Evolutionary conservation across 2,888 invertebrate genomes (phyloP), one percentile per base, ranked within the genome.

Genomic region (Ormia ochracea): DNA sequence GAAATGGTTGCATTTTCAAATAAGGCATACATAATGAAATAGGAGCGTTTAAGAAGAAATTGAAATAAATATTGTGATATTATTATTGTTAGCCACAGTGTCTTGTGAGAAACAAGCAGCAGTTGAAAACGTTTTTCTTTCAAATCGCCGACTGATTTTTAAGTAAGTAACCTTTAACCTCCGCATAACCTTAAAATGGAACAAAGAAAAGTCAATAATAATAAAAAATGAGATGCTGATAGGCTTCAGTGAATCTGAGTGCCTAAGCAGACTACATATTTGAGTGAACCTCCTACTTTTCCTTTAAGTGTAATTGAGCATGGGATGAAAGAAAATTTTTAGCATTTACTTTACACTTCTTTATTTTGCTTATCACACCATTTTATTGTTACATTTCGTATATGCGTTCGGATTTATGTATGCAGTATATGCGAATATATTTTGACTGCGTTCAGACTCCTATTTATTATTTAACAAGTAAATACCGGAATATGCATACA

Each of bases 101-200:
- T 33, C 14, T 7, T 21, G 54, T 31, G n/a, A 43, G 9, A 43
- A 23, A 52, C 21, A 7, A 31, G 10, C 17, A 28, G 4, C 28
- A 50, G 17, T 38, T 50, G 28, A 17, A 54, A 41, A 41, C 21
- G 23, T 9, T 52, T 36, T 23, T 17, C 31, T 4, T 45, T n/a
- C n/a, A n/a, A 48, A 19, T 31, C 33, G 3, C 21, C 17, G 43
- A n/a, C 2, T 54, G 56, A 17, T 50, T 43, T 36, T 61, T 36
- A 59, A 36, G 78, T 78, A 78, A 78, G 72, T 78, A 56, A 66
- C 52, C 59, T 78, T 78, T 78, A 66, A 78, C 77, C 77, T 77
- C 70, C 65, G 54, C 56, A 59, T 77, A 72, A 72, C 58, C 70
- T 72, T 63, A 68, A 54, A 38, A 48, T 31, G 23, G 14, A 45